Evolutionary conservation across 2,797 vertebrate species (phyloP), one percentile per base, ranked within the genome.

Genomic region (Borostomias antarcticus): DNA sequence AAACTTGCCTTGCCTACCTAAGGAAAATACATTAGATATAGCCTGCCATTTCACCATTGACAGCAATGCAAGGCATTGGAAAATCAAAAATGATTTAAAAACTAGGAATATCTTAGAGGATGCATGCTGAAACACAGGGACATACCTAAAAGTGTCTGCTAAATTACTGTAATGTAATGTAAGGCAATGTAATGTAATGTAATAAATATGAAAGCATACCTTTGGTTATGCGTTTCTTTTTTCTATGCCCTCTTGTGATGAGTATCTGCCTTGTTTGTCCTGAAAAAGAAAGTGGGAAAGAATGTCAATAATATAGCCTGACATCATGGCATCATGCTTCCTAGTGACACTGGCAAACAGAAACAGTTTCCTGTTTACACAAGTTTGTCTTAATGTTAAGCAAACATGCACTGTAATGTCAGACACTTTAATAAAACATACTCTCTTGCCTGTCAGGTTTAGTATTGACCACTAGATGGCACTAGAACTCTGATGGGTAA

Each of bases 401-500:
- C 57, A 58, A 13, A 19, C 2, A 15, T 54, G 2, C 26, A 28
- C 11, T 13, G 13, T 58, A 4, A 56, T n/a, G n/a, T n/a, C n/a
- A n/a, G n/a, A n/a, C 13, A 30, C 17, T 40, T 13, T 37, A 37
- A 8, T 3, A 8, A 21, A 2, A 50, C 23, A 8, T 21, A 51
- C 1, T 23, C 1, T 52, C n/a, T 19, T 59, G 35, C 4, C 23
- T 81, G 80, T 58, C 74, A 15, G 13, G 58, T 13, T 19, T 48
- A 66, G 60, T 57, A 15, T 23, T 68, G 23, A 85, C 83, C 91
- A 89, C 83, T 86, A 93, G 92, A 75, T 88, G 91, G 87, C 68
- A 82, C 17, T 76, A 77, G 72, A 83, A 73, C 60, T 35, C 30
- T 71, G 47, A 64, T 52, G 13, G 72, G 43, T 71, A 13, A 68